phyloP scores from a whole-genome alignment of 2,797 vertebrate species.

The Sphaeramia orbicularis region DNA sequence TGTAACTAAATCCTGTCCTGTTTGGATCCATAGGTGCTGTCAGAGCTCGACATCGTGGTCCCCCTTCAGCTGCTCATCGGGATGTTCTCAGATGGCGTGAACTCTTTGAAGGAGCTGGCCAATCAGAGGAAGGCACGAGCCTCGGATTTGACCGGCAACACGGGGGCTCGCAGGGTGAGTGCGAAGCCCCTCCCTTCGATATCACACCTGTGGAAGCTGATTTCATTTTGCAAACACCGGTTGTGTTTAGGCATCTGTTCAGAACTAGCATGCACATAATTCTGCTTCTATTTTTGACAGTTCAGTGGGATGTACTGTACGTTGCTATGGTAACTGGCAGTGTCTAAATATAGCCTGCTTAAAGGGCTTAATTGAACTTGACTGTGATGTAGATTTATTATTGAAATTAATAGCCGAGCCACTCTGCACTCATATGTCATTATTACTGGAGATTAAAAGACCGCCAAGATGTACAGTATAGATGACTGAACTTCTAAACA shows the following conservation, averaged over 20 bases:
- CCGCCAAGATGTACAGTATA: background rate
- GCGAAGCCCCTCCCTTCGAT: background rate
- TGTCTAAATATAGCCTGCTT: conserved; percentile 79
- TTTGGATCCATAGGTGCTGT: conserved; percentile 88
- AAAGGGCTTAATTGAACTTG: conserved; percentile 75
- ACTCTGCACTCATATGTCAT: conserved; percentile 6
- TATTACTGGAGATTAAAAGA: background rate
- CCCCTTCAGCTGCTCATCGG: conserved; percentile 96
- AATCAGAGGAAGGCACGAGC: conserved; percentile 94
- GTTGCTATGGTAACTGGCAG: conserved; percentile 78
- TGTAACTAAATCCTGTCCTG: background rate
- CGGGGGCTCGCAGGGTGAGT: conserved; percentile 92
- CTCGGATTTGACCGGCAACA: conserved; percentile 89
- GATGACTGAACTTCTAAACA: conserved; percentile 1
- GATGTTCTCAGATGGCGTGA: conserved; percentile 99
- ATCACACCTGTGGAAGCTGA: background rate
- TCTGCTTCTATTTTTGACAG: conserved; percentile 48
- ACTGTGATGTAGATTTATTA: conserved; percentile 53
- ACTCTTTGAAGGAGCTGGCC: conserved; percentile 97
- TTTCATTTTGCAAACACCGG: background rate
- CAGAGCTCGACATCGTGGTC: conserved; percentile 97
- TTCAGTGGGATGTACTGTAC: conserved; percentile 47
- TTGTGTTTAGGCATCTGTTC: conserved; percentile 3
- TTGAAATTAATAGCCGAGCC: conserved; percentile 30
- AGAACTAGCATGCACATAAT: conserved; percentile 1